phyloP scores from a whole-genome alignment of 1,140 invertebrate species.

The Panagrolaimus sp. region DNA sequence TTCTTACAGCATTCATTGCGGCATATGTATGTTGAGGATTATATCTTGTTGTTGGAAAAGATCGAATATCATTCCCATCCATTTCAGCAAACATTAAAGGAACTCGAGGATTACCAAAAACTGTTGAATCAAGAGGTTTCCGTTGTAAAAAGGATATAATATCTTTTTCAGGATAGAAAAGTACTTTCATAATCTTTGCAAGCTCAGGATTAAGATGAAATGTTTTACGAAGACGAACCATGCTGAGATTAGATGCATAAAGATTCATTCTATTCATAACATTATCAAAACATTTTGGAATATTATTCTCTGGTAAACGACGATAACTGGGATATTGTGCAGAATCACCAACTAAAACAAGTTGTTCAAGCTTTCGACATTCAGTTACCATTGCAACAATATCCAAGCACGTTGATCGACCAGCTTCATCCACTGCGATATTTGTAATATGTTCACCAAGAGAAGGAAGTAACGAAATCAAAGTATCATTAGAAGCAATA shows the following conservation, averaged over 20 bases:
- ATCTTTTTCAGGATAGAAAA: neutral
- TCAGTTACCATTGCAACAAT: constrained; percentile 1
- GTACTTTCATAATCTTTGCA: neutral
- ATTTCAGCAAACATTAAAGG: neutral
- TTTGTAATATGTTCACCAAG: neutral
- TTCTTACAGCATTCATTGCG: neutral
- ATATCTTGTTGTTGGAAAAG: neutral
- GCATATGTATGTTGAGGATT: neutral
- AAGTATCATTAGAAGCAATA: neutral
- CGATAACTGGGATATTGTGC: neutral
- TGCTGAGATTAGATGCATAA: neutral
- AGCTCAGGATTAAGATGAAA: neutral
- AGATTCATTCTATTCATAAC: neutral
- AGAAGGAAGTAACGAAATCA: neutral
- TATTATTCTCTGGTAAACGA: neutral
- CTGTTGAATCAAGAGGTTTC: neutral
- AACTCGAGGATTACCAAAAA: neutral
- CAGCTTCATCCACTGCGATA: neutral
- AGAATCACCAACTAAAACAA: neutral
- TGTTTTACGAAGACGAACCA: neutral
- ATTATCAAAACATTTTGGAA: neutral
- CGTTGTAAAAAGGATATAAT: neutral
- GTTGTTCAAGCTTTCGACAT: neutral
- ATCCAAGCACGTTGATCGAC: neutral
- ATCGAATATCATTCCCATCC: neutral